Conservation (phyloP, 2,113 vertebrate species). For the Dasypus novemcinctus region DNA sequence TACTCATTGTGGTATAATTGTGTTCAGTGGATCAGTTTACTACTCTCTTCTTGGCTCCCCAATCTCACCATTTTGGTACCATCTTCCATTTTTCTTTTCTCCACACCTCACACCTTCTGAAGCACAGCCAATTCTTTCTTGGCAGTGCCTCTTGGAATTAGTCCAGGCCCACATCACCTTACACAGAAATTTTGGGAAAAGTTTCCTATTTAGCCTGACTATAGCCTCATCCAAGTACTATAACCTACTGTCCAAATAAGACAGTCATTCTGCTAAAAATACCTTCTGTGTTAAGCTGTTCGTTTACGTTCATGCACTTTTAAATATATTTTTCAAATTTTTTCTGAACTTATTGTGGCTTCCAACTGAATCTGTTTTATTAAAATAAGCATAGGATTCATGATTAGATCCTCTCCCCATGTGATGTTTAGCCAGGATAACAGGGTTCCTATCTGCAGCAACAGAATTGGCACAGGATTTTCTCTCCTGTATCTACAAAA, state of each 20-base stretch:
- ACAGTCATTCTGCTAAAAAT: background rate
- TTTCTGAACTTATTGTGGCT: background rate
- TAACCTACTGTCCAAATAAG: background rate
- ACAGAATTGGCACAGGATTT: background rate
- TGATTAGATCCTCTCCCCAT: background rate
- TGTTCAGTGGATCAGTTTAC: background rate
- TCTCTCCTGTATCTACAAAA: background rate
- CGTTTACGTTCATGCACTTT: background rate
- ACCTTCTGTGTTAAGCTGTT: background rate
- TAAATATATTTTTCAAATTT: background rate
- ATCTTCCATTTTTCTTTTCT: background rate
- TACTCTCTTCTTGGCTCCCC: background rate
- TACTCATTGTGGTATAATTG: background rate
- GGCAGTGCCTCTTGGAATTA: background rate
- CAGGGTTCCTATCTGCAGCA: background rate
- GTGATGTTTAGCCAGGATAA: background rate
- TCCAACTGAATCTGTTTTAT: background rate
- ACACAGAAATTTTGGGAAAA: background rate
- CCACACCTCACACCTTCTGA: background rate
- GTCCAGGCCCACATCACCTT: background rate
- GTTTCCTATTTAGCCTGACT: background rate
- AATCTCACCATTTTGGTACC: background rate
- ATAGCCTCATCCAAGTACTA: background rate
- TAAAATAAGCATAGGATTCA: background rate
- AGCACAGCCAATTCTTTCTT: background rate